A percentile compares a stretch with the other conserved stretches of the same genome.
These are phyloP conservation scores for Nephrotoma appendiculata DNA, from an alignment of 2,888 invertebrate species.

Conservation along the genomic window DNA sequence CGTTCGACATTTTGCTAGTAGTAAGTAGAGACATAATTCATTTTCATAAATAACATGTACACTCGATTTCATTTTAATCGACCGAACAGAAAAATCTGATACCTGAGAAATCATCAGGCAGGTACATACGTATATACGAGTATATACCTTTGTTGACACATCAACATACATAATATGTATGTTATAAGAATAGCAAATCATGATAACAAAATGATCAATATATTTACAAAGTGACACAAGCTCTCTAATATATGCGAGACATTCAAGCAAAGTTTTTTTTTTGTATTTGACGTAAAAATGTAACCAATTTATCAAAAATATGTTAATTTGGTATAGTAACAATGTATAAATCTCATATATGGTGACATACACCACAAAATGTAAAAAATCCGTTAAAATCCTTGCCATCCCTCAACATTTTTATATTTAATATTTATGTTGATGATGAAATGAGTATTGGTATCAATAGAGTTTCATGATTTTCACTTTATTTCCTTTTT, in stretches of 20 bases:
- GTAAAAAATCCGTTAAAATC: neutral
- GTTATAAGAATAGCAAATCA: neutral
- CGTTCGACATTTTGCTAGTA: neutral
- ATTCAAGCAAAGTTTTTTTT: neutral
- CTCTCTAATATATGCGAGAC: neutral
- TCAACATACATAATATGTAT: neutral
- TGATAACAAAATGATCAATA: neutral
- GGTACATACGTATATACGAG: neutral
- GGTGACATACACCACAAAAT: too few species aligned
- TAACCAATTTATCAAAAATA: neutral
- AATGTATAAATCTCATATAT: neutral
- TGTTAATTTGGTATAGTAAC: neutral
- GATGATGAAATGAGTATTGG: neutral
- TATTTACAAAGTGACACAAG: neutral
- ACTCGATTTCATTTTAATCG: neutral
- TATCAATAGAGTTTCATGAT: neutral
- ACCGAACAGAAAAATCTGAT: neutral
- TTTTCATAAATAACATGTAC: neutral
- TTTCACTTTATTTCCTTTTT: neutral
- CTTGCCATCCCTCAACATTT: neutral
- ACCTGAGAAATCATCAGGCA: neutral
- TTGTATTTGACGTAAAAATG: neutral
- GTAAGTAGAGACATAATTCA: neutral
- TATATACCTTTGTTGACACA: neutral
- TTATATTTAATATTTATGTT: neutral